These are phyloP conservation scores for Agrotis segetum DNA, from an alignment of 2,888 invertebrate genomes.

Conservation along the genomic window DNA sequence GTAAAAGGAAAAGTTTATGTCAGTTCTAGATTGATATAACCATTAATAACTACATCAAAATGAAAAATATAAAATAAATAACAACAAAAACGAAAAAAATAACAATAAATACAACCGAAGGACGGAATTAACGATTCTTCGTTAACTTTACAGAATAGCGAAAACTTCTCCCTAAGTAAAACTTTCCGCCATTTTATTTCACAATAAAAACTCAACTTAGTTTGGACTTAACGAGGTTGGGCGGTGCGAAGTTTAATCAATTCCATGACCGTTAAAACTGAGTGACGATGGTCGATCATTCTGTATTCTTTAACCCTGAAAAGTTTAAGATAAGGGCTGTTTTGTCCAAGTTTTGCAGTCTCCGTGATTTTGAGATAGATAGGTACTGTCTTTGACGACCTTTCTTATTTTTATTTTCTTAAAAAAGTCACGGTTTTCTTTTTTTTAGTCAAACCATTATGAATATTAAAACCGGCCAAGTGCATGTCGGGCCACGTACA, in stretches of 20 bases:
- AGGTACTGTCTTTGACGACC: constrained; percentile 10
- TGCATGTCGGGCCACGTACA: too few relatives aligned
- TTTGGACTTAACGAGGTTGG: constrained; percentile 67
- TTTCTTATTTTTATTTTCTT: neutral
- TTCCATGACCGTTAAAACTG: constrained; percentile 67
- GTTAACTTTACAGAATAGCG: constrained; percentile 65
- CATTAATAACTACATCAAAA: neutral
- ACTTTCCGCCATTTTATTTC: constrained; percentile 70
- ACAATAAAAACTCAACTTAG: constrained; percentile 72
- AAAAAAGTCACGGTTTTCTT: neutral
- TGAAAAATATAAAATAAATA: constrained; percentile 43
- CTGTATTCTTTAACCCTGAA: constrained; percentile 52
- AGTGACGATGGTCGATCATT: constrained; percentile 64
- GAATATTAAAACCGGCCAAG: too few relatives aligned
- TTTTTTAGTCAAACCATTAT: constrained; percentile 11
- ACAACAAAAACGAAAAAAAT: constrained; percentile 44
- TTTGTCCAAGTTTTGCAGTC: constrained; percentile 45
- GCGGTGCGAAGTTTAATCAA: constrained; percentile 69
- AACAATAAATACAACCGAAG: constrained; percentile 68
- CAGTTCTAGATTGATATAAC: too few relatives aligned
- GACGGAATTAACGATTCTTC: constrained; percentile 70
- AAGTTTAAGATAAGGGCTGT: constrained; percentile 52
- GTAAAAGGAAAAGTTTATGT: neutral
- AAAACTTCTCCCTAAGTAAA: constrained; percentile 64
- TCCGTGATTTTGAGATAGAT: constrained; percentile 16